These are phyloP conservation scores for Carcina quercana DNA, from an alignment of 2,888 invertebrate species.

Conservation along the genomic window DNA sequence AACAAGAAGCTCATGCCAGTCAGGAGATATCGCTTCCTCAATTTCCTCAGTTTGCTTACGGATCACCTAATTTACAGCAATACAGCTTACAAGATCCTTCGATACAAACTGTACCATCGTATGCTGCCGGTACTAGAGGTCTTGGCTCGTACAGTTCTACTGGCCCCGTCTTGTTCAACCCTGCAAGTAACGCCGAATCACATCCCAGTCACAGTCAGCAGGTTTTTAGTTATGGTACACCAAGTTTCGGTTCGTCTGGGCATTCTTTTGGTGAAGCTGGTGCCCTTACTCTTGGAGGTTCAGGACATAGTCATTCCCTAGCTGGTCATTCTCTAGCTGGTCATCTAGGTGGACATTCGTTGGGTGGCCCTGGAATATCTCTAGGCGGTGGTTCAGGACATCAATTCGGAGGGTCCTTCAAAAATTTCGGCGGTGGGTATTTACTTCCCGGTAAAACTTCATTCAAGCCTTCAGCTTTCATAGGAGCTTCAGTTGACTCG, in stretches of 20 bases:
- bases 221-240: slow-evolving; percentile 32
- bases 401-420: slow-evolving; percentile 26
- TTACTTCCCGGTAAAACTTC: slow-evolving; percentile 43
- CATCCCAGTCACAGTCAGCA: slow-evolving; percentile 26
- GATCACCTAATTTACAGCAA: slow-evolving; percentile 43
- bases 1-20: slow-evolving; percentile 35
- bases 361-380: slow-evolving; percentile 18
- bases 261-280: slow-evolving; percentile 26
- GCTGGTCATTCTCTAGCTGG: slow-evolving; percentile 15
- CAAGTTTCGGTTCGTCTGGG: slow-evolving; percentile 33
- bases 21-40: slow-evolving; percentile 42
- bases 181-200: slow-evolving; percentile 24
- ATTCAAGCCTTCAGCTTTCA: slow-evolving; percentile 63
- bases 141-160: slow-evolving; percentile 57
- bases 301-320: slow-evolving; percentile 21
- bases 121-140: slow-evolving; percentile 58
- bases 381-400: slow-evolving; percentile 18
- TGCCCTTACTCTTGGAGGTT: slow-evolving; percentile 16
- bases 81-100: slow-evolving; percentile 42
- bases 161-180: slow-evolving; percentile 58
- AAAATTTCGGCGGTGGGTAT: slow-evolving; percentile 36
- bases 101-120: slow-evolving; percentile 41
- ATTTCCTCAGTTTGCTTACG: slow-evolving; percentile 35
- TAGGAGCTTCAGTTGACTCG: slow-evolving; percentile 51
- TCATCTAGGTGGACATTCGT: slow-evolving; percentile 19